Evolutionary conservation across 2,113 vertebrate species (phyloP).

Genomic region (Stercorarius parasiticus): DNA sequence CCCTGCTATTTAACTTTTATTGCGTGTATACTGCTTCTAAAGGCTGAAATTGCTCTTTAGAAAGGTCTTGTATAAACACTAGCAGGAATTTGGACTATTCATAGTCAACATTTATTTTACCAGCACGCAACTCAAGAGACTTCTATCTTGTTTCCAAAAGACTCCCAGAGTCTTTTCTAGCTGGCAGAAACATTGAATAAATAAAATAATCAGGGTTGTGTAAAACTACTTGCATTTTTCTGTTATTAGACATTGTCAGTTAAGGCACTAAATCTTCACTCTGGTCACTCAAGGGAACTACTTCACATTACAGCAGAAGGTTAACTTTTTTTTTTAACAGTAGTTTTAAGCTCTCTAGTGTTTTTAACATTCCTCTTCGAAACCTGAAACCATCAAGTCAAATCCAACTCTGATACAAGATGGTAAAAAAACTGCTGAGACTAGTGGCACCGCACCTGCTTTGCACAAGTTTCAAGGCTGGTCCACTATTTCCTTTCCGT

Average conservation of each 20-base stretch:
- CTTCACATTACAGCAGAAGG: background rate
- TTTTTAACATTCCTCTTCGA: background rate
- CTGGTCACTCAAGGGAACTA: background rate
- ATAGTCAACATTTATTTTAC: slow-evolving; percentile 58
- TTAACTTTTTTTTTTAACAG: background rate
- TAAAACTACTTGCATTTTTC: slow-evolving; percentile 29
- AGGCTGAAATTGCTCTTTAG: slow-evolving; percentile 5
- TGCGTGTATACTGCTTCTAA: slow-evolving; percentile 15
- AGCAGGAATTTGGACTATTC: slow-evolving; percentile 69
- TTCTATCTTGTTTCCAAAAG: slow-evolving; percentile 31
- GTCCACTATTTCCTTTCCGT: background rate
- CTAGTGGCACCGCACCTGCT: background rate
- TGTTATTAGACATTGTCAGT: background rate
- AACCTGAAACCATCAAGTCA: background rate
- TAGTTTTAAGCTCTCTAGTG: background rate
- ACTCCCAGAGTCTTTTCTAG: slow-evolving; percentile 3
- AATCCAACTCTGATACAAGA: background rate
- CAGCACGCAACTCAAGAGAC: slow-evolving; percentile 42
- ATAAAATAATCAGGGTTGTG: slow-evolving; percentile 16
- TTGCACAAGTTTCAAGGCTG: background rate
- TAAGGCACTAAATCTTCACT: background rate
- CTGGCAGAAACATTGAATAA: slow-evolving; percentile 23
- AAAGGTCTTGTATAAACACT: slow-evolving; percentile 39
- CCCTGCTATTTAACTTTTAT: slow-evolving; percentile 12
- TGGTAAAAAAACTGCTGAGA: background rate